phyloP scores from a whole-genome alignment of 2,888 invertebrate species.

The Glyphotaelius pellucidus region DNA sequence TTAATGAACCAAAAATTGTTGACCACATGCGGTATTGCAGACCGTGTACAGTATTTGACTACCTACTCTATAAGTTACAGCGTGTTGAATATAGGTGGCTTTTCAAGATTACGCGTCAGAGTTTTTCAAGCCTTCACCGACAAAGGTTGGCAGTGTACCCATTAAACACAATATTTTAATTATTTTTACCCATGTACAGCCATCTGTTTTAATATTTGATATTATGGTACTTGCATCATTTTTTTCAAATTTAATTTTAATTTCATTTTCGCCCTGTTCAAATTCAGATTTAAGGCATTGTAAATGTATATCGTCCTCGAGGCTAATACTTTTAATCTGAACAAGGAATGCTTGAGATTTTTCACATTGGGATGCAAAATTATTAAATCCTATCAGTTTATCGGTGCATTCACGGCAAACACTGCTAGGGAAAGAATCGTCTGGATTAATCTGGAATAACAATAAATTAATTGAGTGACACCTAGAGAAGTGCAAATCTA shows the following conservation, averaged over 20 bases:
- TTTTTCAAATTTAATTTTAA: conserved; percentile 57
- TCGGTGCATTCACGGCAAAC: conserved; percentile 58
- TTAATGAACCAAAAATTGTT: no score
- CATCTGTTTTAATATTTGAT: background rate
- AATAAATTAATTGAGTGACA: background rate
- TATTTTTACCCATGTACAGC: background rate
- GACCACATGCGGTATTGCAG: no score
- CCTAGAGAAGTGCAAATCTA: background rate
- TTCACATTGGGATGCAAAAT: conserved; percentile 57
- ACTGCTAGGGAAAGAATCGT: conserved; percentile 55
- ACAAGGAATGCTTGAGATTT: conserved; percentile 54
- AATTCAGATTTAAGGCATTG: conserved; percentile 56
- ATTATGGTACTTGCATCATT: conserved; percentile 37
- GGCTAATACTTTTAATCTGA: conserved; percentile 27
- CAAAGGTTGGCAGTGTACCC: no score
- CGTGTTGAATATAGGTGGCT: no score
- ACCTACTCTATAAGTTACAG: no score
- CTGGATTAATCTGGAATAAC: conserved; percentile 49
- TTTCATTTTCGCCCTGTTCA: conserved; percentile 31
- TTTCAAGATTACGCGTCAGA: no score
- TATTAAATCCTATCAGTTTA: conserved; percentile 56
- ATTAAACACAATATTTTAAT: background rate
- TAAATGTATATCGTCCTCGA: conserved; percentile 52
- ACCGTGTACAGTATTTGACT: no score
- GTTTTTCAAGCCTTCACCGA: no score